phyloP scores from a whole-genome alignment of 2,797 vertebrate genomes.

The Arremon brunneinucha region DNA sequence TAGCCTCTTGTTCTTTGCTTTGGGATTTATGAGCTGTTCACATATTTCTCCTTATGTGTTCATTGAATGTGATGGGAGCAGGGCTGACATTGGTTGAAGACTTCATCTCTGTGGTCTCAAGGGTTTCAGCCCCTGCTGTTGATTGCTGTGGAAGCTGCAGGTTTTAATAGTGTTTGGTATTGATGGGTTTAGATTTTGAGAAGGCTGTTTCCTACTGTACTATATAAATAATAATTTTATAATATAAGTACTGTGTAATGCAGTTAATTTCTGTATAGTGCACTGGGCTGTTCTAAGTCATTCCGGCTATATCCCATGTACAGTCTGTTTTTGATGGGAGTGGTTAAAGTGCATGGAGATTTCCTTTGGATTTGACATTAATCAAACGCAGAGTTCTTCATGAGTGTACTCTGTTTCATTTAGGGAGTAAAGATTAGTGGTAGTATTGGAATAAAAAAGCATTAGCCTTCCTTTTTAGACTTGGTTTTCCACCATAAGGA shows the following conservation, averaged over 20 bases:
- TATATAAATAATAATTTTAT: not conserved
- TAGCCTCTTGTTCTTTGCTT: not conserved
- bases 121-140: not conserved
- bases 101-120: not conserved
- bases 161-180: not conserved
- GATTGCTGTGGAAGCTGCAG: not conserved
- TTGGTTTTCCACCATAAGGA: not conserved
- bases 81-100: not conserved
- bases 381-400: not conserved
- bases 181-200: not conserved
- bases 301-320: not conserved
- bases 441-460: not conserved
- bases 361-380: not conserved
- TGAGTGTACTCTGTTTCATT: not conserved
- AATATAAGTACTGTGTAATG: not conserved
- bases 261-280: not conserved
- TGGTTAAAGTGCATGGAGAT: not conserved
- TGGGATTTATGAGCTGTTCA: not conserved
- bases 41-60: rapidly evolving
- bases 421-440: not conserved
- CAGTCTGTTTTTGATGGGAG: not conserved
- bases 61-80: not conserved
- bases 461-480: not conserved
- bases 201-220: not conserved
- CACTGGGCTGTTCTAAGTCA: not conserved